Percentiles rank a stretch among this genome's conserved stretches.
phyloP scores from a whole-genome alignment of 2,797 vertebrate species.

The Scyliorhinus canicula region DNA sequence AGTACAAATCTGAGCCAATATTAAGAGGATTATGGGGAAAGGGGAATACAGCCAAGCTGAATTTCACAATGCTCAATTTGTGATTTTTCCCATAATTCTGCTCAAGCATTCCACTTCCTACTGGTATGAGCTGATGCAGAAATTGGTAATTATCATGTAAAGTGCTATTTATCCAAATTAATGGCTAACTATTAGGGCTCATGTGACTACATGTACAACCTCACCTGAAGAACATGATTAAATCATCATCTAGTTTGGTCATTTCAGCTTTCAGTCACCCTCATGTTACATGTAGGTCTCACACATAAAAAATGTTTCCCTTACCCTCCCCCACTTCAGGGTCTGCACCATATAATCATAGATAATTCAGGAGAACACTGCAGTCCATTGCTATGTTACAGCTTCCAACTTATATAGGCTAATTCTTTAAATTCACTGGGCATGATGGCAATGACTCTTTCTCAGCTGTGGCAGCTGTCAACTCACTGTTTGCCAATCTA shows the following conservation, averaged over 20 bases:
- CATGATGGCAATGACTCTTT: neutral
- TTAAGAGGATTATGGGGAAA: neutral
- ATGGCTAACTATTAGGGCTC: neutral
- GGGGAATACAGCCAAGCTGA: neutral
- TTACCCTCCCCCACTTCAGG: neutral
- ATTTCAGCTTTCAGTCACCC: too few species aligned
- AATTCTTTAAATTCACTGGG: neutral
- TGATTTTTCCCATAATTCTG: neutral
- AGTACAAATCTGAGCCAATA: neutral
- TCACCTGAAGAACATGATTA: too few species aligned
- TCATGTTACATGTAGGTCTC: neutral
- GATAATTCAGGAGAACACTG: neutral
- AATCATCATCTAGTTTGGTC: neutral
- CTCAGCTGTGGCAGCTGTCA: conserved; percentile 16
- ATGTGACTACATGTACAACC: neutral
- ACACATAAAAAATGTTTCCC: neutral
- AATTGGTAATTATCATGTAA: neutral
- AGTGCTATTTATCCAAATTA: neutral
- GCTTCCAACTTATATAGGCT: conserved; percentile 7
- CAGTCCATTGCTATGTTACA: too few species aligned
- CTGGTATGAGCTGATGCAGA: neutral
- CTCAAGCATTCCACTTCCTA: neutral
- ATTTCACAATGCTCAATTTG: neutral
- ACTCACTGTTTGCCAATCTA: conserved; percentile 18
- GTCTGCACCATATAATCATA: neutral